Evolutionary conservation across 2,888 invertebrate genomes (phyloP), one percentile per base, ranked within the genome.

Genomic region (Tetramorium bicarinatum): DNA sequence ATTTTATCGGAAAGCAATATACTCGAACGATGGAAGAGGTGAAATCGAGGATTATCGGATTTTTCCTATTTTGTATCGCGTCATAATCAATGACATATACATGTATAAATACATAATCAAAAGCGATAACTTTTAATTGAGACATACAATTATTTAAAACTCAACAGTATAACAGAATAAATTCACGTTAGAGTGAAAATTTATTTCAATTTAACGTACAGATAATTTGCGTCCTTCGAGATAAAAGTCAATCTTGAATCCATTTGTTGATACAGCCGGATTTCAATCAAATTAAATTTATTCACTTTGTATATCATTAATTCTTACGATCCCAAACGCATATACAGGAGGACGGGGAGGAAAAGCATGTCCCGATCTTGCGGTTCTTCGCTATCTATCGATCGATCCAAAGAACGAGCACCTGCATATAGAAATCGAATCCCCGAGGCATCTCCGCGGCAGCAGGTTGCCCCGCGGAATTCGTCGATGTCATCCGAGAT

Each of bases 341-440:
- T 4, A 34, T 0, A 34, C 29, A 34, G 29, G 4, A 38, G 18
- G 34, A 3, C 8, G 25, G 7, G 34, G 15, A 15, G 7, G 3
- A 13, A 2, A 15, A 47, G 18, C 66, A 29, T 15, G 44, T 44
- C 15, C 29, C 72, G 71, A 69, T 59, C 41, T 69, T 49, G 34
- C 47, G 34, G 47, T 47, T 47, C 59, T 25, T 49, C 47, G 38
- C 72, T 59, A 80, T 80, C 72, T 59, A 80, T 80, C 79, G 72
- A 80, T 59, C 79, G 59, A 74, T 3, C 72, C n/a, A 38, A 74
- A 59, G 72, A 72, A 47, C 67, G 77, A 79, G 66, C 86, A 86
- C 64, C 79, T 84, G 88, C 82, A 83, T 86, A 86, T 82, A 82
- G 82, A 84, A 87, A 88, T 84, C 82, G 82, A 79, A 66, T 54